Base-by-base conservation (phyloP, 2,888 invertebrate genomes). In the Norana najaformis region DNA sequence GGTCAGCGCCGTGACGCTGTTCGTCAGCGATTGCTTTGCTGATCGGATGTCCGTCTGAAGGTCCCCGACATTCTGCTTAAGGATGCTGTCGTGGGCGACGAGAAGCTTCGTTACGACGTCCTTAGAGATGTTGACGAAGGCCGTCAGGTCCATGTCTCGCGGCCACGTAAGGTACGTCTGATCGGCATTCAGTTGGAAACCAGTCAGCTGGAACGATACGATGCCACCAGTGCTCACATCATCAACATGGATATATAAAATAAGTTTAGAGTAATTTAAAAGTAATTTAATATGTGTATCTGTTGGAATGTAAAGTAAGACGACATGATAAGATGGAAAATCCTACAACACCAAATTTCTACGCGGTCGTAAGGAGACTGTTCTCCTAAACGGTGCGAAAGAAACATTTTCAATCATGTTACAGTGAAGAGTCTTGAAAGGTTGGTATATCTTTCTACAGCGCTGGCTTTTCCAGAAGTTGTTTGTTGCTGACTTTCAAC, bases 151-250 rank as follows among this genome's bases (percentile, higher is more conserved):
- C 85, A 37, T 85, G 23, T 35, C 85, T 37, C 85, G 35, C 3
- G 85, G 85, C 85, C 85, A 85, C 36, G 85, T 36, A 23, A 34
- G 85, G 14, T 85, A 85, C 36, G 37, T 36, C 37, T 85, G 36
- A 36, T 14, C 16, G 36, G 35, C 4, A 16, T 85, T n/a, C 85
- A 85, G 36, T 8, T 85, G 85, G 37, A 36, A 85, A 23, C 85
- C 85, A 35, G 85, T 85, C 85, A 85, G 34, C 85, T 85, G 36
- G 23, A 85, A 85, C 69, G n/a, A 69, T 41, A 41, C 41, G 41
- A 41, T 41, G 11, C 30, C 69, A 69, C 0, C 6, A 8, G 1
- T 23, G n/a, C n/a, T 16, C 1, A n/a, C 30, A 30, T 30, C 69
- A n/a, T n/a, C n/a, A n/a, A n/a, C n/a, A n/a, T n/a, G n/a, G n/a